phyloP scores from a whole-genome alignment of 1,140 invertebrate species.

The Physella acuta region DNA sequence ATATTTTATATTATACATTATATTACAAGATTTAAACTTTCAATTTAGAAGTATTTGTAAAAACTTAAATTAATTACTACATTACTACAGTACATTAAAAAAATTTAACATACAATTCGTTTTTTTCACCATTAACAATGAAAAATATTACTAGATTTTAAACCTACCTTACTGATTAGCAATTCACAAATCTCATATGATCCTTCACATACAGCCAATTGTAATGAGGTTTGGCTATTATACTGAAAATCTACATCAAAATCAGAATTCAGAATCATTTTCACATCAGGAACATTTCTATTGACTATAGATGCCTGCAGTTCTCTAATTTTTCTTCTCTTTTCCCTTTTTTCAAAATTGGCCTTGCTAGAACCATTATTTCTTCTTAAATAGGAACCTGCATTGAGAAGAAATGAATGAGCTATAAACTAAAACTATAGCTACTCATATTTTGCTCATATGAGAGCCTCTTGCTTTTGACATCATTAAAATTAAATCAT shows the following conservation, averaged over 20 bases:
- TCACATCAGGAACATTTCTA: constrained; percentile 39
- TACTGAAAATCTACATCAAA: constrained; percentile 59
- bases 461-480: too few relatives aligned
- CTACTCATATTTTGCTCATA: too few relatives aligned
- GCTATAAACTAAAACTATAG: too few relatives aligned
- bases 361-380: constrained; percentile 22
- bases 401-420: not conserved
- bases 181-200: constrained; percentile 47
- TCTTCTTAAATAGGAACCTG: constrained; percentile 12
- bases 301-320: constrained; percentile 51
- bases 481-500: too few relatives aligned
- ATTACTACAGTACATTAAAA: too few relatives aligned
- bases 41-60: too few relatives aligned
- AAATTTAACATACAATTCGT: too few relatives aligned
- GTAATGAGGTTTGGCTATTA: constrained; percentile 50
- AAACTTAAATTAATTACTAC: too few relatives aligned
- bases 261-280: constrained; percentile 36
- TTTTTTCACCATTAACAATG: too few relatives aligned
- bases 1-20: too few relatives aligned
- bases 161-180: constrained; percentile 35
- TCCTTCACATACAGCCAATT: constrained; percentile 51
- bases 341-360: constrained; percentile 47
- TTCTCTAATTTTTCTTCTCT: constrained; percentile 44
- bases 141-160: not conserved
- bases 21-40: too few relatives aligned